Evolutionary conservation across 2,888 invertebrate species (phyloP).

Genomic region (Aquatica leii): DNA sequence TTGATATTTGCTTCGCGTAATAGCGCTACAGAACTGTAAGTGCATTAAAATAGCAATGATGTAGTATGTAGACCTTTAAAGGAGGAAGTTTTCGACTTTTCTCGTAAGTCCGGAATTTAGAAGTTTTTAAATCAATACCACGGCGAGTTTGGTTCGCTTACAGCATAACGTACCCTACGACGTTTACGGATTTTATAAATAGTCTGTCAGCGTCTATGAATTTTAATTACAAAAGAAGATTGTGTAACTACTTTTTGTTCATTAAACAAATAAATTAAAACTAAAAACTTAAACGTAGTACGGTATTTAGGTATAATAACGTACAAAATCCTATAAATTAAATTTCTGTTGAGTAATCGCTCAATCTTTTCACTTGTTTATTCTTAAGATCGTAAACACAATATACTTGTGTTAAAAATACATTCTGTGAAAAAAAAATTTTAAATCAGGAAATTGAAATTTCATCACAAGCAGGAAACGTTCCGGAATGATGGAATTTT

Average conservation of each 20-base stretch:
- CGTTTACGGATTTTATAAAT: conserved; percentile 47
- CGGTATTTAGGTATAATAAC: no score
- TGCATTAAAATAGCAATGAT: conserved; percentile 45
- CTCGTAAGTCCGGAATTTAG: conserved; percentile 48
- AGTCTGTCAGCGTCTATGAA: conserved; percentile 47
- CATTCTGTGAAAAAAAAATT: conserved; percentile 3
- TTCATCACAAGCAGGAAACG: conserved; percentile 9
- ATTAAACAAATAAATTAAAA: no score
- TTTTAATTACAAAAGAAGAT: conserved; percentile 48
- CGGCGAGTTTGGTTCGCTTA: conserved; percentile 35
- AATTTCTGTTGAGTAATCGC: no score
- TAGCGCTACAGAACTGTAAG: conserved; percentile 32
- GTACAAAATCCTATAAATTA: no score
- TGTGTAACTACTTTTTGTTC: conserved; percentile 36
- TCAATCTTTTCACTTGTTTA: no score
- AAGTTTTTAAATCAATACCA: conserved; percentile 52
- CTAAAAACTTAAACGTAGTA: no score
- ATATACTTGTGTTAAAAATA: background rate
- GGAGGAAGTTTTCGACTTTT: conserved; percentile 46
- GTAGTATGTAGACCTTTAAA: conserved; percentile 47
- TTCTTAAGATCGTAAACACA: background rate
- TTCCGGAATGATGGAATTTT: background rate
- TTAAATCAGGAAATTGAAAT: conserved; percentile 7
- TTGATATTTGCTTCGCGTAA: conserved; percentile 25
- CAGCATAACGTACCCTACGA: conserved; percentile 38